A percentile compares a stretch with the other conserved stretches of the same genome.
Evolutionary conservation across 2,888 invertebrate genomes (phyloP).

Genomic region (Anagyrus pseudococci): DNA sequence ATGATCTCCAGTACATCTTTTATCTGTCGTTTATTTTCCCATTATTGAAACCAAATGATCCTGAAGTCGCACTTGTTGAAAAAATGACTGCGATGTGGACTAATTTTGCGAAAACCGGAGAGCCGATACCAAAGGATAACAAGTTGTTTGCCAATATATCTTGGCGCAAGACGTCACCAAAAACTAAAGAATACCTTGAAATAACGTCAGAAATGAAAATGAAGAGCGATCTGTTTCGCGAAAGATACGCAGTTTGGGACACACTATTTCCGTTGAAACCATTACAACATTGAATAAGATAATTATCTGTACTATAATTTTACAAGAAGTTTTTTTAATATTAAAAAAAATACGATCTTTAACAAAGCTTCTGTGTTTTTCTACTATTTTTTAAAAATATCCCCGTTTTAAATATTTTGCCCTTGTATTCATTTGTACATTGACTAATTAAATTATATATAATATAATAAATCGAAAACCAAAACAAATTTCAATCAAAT

Average conservation of each 20-base stretch:
- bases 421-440: no score
- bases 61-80: slow-evolving; percentile 59
- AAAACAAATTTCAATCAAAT: no score
- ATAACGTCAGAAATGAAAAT: slow-evolving; percentile 46
- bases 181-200: slow-evolving; percentile 58
- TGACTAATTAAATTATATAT: no score
- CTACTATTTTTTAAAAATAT: no score
- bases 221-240: slow-evolving; percentile 39
- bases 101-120: slow-evolving; percentile 57
- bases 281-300: no score
- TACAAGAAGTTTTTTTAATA: no score
- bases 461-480: no score
- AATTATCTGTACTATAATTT: no score
- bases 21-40: slow-evolving; percentile 56
- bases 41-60: slow-evolving; percentile 59
- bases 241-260: slow-evolving; percentile 45
- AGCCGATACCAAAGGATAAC: slow-evolving; percentile 59
- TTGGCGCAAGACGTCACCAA: slow-evolving; percentile 57
- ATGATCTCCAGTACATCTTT: slow-evolving; percentile 65
- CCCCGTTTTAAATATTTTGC: no score
- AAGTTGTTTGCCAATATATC: slow-evolving; percentile 55
- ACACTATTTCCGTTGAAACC: slow-evolving; percentile 43
- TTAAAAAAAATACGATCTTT: no score
- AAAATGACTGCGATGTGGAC: slow-evolving; percentile 55
- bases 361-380: no score